Base-by-base conservation (phyloP, 1,140 invertebrate genomes). In the Agrilus planipennis region DNA sequence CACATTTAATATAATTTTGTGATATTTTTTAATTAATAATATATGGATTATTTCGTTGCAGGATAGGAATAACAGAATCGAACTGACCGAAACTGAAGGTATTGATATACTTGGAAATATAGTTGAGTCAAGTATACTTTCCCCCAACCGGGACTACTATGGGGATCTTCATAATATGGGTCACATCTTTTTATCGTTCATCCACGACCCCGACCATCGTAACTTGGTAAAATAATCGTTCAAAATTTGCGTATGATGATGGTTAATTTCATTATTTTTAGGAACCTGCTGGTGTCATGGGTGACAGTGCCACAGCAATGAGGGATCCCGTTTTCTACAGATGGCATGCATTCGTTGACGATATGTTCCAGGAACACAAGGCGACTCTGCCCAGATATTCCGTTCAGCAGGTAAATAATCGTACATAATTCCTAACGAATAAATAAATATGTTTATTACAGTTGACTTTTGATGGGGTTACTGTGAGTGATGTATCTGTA, bases 291-390 rank as follows among this genome's bases (percentile, higher is more conserved):
- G 65, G 72, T 12, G 69, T 80, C 0, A 82, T 78, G 65, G 73
- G 69, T 2, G 75, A 77, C 47, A 61, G 69, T 1, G 65, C 77
- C 0, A 84, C 79, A 9, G 76, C 79, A 3, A 81, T 84, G 81
- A 69, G 86, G 10, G 87, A 90, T 62, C 86, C 87, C 0, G 63
- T 84, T 6, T 89, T 90, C 64, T 90, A 88, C 60, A 75, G 81
- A 54, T 88, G 79, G 79, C 87, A 89, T 50, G 75, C 79, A 3
- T 80, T 77, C 49, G 68, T 89, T 15, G 83, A 90, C 51, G 74
- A 85, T 36, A 65, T 90, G 3, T 89, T 89, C 67, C 67, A 75
- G 42, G 70, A 81, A 50, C 77, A 81, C 58, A 89, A 89, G 61
- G 70, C 68, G 18, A 77, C 75, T 4, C 59, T 88, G 14, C 63